phyloP scores from a whole-genome alignment of 1,140 invertebrate genomes.

The Heliothis virescens region DNA sequence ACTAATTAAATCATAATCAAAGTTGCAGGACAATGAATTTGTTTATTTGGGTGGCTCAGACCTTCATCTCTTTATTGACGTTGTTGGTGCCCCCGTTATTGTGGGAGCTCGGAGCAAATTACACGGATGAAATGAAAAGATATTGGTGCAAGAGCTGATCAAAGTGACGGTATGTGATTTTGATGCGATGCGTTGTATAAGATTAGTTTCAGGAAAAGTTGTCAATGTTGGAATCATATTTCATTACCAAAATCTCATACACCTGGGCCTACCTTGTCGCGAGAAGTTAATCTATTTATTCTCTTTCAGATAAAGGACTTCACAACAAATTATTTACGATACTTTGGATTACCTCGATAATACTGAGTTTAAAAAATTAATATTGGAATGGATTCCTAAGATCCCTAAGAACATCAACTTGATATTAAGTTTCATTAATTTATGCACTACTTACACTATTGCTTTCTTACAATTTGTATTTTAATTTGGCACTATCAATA shows the following conservation, averaged over 20 bases:
- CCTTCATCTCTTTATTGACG: not conserved
- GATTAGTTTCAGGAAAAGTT: too few relatives aligned
- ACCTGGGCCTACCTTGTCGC: too few relatives aligned
- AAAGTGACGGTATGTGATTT: not conserved
- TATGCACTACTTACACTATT: not conserved
- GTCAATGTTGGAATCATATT: too few relatives aligned
- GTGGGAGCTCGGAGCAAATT: not conserved
- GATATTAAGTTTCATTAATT: conserved; percentile 18
- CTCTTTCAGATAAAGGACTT: not conserved
- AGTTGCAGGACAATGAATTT: not conserved
- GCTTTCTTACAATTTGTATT: conserved; percentile 9
- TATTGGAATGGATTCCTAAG: conserved; percentile 10
- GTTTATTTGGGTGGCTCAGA: not conserved
- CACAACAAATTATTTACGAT: not conserved
- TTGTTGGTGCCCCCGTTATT: not conserved
- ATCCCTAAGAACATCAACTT: not conserved
- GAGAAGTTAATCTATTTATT: not conserved
- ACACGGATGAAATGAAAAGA: not conserved
- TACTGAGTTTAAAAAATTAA: not conserved
- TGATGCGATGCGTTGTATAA: too few relatives aligned
- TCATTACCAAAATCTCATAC: too few relatives aligned
- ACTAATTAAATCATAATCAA: too few relatives aligned
- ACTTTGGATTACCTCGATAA: not conserved
- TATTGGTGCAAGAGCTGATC: not conserved
- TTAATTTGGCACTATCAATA: not conserved